A percentile compares a stretch with the other conserved stretches of the same genome.
phyloP scores from a whole-genome alignment of 2,797 vertebrate genomes.

The Cossypha polioptera region DNA sequence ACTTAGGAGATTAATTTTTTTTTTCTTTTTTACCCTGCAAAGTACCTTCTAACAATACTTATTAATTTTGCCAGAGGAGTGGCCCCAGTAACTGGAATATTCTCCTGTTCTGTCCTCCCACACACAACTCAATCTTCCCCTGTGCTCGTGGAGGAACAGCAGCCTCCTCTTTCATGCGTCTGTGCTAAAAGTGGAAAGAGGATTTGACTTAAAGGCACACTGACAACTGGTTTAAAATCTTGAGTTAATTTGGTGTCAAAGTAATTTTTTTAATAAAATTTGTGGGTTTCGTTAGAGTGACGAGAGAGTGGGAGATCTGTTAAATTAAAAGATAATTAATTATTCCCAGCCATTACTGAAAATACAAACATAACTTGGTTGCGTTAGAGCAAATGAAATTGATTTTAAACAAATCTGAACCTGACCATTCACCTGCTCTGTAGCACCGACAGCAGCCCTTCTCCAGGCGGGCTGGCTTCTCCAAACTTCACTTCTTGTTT shows the following conservation, averaged over 20 bases:
- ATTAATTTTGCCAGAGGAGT: constrained; percentile 64
- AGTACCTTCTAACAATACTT: constrained; percentile 54
- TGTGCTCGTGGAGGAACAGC: not conserved
- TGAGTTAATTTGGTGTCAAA: constrained; percentile 13
- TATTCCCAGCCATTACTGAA: constrained; percentile 6
- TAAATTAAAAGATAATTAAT: constrained; percentile 33
- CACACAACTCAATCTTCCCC: constrained; percentile 56
- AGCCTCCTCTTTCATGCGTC: constrained; percentile 13
- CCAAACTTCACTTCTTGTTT: not conserved
- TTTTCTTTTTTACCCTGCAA: not conserved
- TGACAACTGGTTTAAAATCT: constrained; percentile 28
- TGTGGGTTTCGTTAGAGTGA: not conserved
- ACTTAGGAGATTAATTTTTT: constrained; percentile 7
- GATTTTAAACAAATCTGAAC: constrained; percentile 57
- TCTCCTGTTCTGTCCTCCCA: constrained; percentile 63
- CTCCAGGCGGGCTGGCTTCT: not conserved
- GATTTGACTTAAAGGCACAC: constrained; percentile 43
- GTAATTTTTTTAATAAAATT: not conserved
- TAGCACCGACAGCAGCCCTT: not conserved
- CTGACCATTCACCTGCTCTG: fast-evolving
- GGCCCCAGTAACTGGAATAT: constrained; percentile 47
- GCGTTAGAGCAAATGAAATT: not conserved
- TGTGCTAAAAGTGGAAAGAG: constrained; percentile 49
- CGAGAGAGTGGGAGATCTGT: not conserved
- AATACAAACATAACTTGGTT: not conserved